Base-by-base conservation (phyloP, 2,888 invertebrate genomes). In the Tinea semifulvella region DNA sequence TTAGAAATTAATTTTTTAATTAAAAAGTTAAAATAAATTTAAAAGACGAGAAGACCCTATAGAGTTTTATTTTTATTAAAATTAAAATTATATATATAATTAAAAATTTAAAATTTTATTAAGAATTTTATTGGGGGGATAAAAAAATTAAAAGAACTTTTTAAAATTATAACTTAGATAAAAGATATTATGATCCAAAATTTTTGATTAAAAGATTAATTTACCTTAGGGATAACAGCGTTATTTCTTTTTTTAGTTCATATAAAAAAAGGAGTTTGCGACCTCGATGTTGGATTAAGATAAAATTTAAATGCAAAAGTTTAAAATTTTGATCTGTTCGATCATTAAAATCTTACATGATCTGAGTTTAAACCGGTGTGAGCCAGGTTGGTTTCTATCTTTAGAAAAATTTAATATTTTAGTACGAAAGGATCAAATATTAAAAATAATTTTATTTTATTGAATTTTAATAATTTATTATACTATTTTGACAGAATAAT, bases 201-300 rank as follows among this genome's bases (percentile, higher is more conserved):
- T n/a, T 40, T 40, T 40, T 40, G 19, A 40, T 20, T 40, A 40
- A 20, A 40, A 40, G 40, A 40, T 40, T 40, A 20, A 40, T 11
- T 40, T 36, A 36, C 36, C 36, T 36, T 36, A 36, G 36, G 36
- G 36, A 36, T 54, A 90, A 90, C 89, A 90, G 89, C 87, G 85
- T 89, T 84, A 89, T 90, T 83, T 85, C 85, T 84, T 86, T 86
- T 74, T 73, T 86, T 83, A 90, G 89, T 82, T 84, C 88, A 64
- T 70, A 90, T 90, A 84, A 76, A 82, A 84, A 86, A 83, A 81
- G 84, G 69, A 84, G 88, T 81, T 90, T 90, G 87, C 87, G 88
- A 90, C 90, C 90, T 91, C 91, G 90, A 91, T 91, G 90, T 91
- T 91, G 90, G 88, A 90, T 90, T 90, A 90, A 87, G 83, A 80